Conservation (phyloP, 2,113 vertebrate species). For the Stictonetta naevosa region DNA sequence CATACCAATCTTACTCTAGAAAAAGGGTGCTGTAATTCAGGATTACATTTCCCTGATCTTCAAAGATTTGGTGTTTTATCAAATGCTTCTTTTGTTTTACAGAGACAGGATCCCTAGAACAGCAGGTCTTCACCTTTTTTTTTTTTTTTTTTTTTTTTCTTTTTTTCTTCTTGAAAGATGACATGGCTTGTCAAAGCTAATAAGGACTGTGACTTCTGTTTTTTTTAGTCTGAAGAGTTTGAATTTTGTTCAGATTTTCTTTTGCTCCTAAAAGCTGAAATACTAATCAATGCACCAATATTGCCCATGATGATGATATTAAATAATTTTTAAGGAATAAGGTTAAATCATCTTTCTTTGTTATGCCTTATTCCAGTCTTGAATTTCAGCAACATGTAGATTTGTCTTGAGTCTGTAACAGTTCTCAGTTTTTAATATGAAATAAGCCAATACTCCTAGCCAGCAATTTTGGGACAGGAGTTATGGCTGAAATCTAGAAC, state of each 20-base stretch:
- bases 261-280: background rate
- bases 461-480: background rate
- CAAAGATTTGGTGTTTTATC: background rate
- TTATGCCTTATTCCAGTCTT: background rate
- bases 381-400: background rate
- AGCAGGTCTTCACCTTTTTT: no score
- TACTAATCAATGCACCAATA: background rate
- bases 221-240: background rate
- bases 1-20: background rate
- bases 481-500: background rate
- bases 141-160: no score
- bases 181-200: constrained; percentile 1
- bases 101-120: background rate
- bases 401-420: background rate
- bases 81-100: background rate
- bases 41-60: background rate
- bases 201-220: background rate
- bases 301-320: background rate
- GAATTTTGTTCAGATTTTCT: background rate
- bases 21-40: background rate
- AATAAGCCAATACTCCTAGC: background rate
- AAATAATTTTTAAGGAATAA: background rate
- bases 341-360: background rate
- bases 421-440: background rate
- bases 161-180: background rate